Percentiles rank a stretch among this genome's conserved stretches.
Evolutionary conservation across 2,888 invertebrate genomes (phyloP).

Genomic region (Luffia ferchaultella): DNA sequence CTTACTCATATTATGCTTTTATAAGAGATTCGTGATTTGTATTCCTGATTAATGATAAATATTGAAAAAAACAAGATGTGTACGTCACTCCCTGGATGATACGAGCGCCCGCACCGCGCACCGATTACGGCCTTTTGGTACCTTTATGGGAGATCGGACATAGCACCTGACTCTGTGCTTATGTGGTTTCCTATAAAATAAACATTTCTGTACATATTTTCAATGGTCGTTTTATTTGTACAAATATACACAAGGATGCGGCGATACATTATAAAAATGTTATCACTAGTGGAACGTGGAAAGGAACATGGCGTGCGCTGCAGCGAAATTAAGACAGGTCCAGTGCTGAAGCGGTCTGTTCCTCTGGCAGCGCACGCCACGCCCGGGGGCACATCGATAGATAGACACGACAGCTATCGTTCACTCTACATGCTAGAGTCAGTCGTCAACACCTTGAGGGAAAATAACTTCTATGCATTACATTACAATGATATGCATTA

Average conservation of each 20-base stretch:
- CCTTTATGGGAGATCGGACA: slow-evolving; percentile 41
- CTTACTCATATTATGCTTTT: slow-evolving; percentile 61
- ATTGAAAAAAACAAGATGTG: slow-evolving; percentile 52
- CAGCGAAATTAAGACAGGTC: too few species aligned
- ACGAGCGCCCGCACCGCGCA: slow-evolving; percentile 21
- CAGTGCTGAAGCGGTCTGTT: too few species aligned
- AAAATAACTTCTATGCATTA: not conserved
- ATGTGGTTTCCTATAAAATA: slow-evolving; percentile 56
- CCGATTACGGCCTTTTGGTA: slow-evolving; percentile 36
- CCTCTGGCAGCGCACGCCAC: not conserved
- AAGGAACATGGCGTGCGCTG: too few species aligned
- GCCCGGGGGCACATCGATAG: too few species aligned
- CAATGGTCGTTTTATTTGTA: slow-evolving; percentile 54
- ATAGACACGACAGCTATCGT: too few species aligned
- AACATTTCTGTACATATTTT: slow-evolving; percentile 65
- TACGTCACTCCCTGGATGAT: slow-evolving; percentile 53
- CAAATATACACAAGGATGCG: slow-evolving; percentile 8
- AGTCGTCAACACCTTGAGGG: not conserved
- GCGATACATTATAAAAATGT: not conserved
- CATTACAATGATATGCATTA: slow-evolving; percentile 45
- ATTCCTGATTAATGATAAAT: slow-evolving; percentile 58
- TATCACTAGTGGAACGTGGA: not conserved
- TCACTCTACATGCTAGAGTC: too few species aligned
- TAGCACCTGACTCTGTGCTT: slow-evolving; percentile 39
- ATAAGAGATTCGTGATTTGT: slow-evolving; percentile 64